These are phyloP conservation scores for Emydocephalus ijimae DNA, from an alignment of 2,113 vertebrate species.

Conservation along the genomic window DNA sequence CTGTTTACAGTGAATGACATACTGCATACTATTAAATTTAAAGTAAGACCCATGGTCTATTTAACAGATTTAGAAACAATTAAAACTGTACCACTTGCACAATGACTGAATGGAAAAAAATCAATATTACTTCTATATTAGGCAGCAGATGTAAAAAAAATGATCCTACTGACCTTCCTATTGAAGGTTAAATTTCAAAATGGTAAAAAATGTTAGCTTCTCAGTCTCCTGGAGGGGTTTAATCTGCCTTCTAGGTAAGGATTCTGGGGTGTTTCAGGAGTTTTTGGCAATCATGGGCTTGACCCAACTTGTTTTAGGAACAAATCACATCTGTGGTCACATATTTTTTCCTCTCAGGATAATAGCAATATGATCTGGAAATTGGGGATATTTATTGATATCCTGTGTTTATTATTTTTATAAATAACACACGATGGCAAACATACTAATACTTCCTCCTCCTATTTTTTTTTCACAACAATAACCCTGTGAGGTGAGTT, in stretches of 20 bases:
- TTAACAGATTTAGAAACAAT: not conserved
- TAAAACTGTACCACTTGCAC: not conserved
- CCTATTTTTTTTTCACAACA: not conserved
- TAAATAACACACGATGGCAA: not conserved
- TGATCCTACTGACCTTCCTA: not conserved
- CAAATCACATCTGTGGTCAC: not conserved
- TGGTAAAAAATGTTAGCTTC: not conserved
- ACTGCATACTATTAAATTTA: not conserved
- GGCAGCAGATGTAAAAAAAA: not conserved
- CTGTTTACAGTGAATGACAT: not conserved
- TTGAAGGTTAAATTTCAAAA: not conserved
- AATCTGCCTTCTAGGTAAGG: not conserved
- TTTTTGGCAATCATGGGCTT: not conserved
- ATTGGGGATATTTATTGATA: not conserved
- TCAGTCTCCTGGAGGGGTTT: not conserved
- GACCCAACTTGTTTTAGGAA: not conserved
- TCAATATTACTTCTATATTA: conserved; percentile 12
- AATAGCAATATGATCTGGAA: not conserved
- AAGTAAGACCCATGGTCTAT: not conserved
- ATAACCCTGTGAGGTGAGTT: not conserved
- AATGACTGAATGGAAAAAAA: not conserved
- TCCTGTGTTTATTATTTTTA: not conserved
- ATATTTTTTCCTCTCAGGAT: not conserved
- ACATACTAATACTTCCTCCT: not conserved
- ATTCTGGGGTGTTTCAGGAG: not conserved